phyloP scores from a whole-genome alignment of 1,140 invertebrate species.

The Propsilocerus akamusi region DNA sequence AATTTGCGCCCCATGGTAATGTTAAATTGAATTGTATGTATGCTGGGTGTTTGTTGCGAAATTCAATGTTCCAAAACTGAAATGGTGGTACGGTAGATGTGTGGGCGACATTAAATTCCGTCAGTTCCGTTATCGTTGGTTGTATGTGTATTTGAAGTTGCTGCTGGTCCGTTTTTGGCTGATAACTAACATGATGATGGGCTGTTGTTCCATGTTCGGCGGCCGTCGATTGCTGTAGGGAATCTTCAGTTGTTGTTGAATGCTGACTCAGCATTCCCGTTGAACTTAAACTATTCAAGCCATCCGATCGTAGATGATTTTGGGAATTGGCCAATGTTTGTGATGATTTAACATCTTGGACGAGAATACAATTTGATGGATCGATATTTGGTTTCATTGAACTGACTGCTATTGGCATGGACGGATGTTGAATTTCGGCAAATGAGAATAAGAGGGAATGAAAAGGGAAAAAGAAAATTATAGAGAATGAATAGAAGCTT shows the following conservation, averaged over 20 bases:
- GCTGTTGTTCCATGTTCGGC: neutral
- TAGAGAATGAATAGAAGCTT: too few species aligned
- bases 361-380: conserved; percentile 68
- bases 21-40: conserved; percentile 82
- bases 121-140: conserved; percentile 61
- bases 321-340: neutral
- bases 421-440: conserved; percentile 5
- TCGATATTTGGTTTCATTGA: conserved; percentile 69
- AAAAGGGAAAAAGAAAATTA: neutral
- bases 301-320: conserved; percentile 11
- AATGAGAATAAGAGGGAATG: neutral
- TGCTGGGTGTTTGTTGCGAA: conserved; percentile 70
- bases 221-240: conserved; percentile 32
- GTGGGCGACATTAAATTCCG: conserved; percentile 63
- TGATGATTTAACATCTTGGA: conserved; percentile 66
- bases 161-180: conserved; percentile 29
- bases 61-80: conserved; percentile 82
- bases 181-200: conserved; percentile 35
- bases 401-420: conserved; percentile 48
- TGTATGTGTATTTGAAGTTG: conserved; percentile 36
- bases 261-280: conserved; percentile 11
- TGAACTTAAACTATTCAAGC: conserved; percentile 6
- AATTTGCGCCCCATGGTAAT: conserved; percentile 74
- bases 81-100: conserved; percentile 65
- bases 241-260: conserved; percentile 30